Base-by-base conservation (phyloP, 1,140 invertebrate genomes). In the Arctopsyche grandis region DNA sequence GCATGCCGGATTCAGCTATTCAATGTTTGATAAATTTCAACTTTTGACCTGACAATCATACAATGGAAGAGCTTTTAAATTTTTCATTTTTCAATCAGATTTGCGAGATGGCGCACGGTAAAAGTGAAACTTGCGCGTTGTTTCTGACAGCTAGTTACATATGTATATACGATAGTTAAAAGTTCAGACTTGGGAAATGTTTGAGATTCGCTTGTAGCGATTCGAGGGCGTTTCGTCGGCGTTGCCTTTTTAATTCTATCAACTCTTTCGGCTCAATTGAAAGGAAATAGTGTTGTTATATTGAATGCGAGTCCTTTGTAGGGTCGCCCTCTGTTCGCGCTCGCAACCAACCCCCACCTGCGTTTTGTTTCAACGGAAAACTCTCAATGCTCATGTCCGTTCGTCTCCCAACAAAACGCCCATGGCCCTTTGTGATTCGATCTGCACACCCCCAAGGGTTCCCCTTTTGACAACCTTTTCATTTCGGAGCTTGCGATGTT, bases 281-380 rank as follows among this genome's bases (percentile, higher is more conserved):
- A 73, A 73, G 69, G 69, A 73, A 73, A 73, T 73, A 73, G 24
- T 70, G 29, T 43, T 70, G 29, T 24, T 70, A 70, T 29, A 66
- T 22, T 66, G 24, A 66, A 66, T 66, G 63, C 63, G 63, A 24
- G 16, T 3, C 63, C 24, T 66, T 66, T 66, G 63, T 66, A 7
- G 16, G 24, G 71, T 26, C n/a, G 48, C 29, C 29, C 29, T 38
- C 29, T 38, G 7, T 38, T 38, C 29, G 29, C 1, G 29, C 7
- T 38, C 7, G 29, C 29, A 38, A 52, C 12, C 29, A 38, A 52
- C 12, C 48, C 12, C 24, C 63, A 66, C 63, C 63, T 66, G 63
- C 63, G 63, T 22, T 12, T 66, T 66, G 21, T 66, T 66, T 26
- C 21, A 66, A 66, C 63, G 29, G 7, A 38, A 38, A 38, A 38